Base-by-base conservation (phyloP, 2,797 vertebrate genomes). In the Labroides dimidiatus region DNA sequence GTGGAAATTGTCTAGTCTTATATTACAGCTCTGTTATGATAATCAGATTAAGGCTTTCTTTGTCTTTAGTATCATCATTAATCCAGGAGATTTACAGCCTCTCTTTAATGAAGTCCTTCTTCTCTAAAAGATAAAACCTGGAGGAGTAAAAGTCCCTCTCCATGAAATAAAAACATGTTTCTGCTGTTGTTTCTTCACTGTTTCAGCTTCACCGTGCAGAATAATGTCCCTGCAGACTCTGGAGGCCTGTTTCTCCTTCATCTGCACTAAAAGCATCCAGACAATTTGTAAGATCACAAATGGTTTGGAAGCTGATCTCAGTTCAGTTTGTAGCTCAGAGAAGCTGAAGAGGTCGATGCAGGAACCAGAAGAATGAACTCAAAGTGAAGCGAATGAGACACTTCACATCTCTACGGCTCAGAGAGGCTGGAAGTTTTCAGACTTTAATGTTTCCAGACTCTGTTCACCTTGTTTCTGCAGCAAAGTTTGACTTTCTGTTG, bases 171-270 rank as follows among this genome's bases (percentile, higher is more conserved):
- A 33, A n/a, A 11, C 11, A 27, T 52, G 27, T 33, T 52, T 33
- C 6, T 4, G 4, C 33, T 14, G n/a, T n/a, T 33, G 1, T 49
- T 24, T 3, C 48, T 52, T 52, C 24, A 33, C 24, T 52, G 24
- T 33, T 52, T 52, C 24, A n/a, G 50, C 50, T 30, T n/a, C 24
- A 52, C 50, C 17, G 50, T 52, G 24, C 50, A 30, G 50, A 52
- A 52, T 52, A 6, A 52, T 52, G 50, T 33, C 10, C 5, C 6
- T n/a, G 10, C 50, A 52, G 8, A 52, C 9, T 30, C 27, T 30
- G 24, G 17, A 33, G 4, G 24, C 16, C 27, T 30, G 27, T 51
- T 27, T 33, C 11, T 17, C 50, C n/a, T 51, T 33, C 24, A 33
- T 52, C 27, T 52, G 24, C 50, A 27, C 49, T 51, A 30, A 30